Base-by-base conservation (phyloP, 2,888 invertebrate species). In the Cephus nigrinus region DNA sequence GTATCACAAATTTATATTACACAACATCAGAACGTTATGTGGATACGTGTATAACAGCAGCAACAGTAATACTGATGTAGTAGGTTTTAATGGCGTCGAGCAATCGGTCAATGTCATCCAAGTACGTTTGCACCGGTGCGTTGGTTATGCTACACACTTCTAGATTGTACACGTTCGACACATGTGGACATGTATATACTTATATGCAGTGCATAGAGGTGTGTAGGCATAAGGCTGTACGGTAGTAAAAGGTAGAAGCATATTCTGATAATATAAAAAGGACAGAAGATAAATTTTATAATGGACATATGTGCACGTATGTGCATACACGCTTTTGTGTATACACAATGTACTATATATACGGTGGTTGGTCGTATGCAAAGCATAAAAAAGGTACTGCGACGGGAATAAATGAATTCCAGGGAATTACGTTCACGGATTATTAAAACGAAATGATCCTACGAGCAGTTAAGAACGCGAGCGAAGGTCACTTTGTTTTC, bases 71-170 rank as follows among this genome's bases (percentile, higher is more conserved):
- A 55, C 55, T 55, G 23, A 55, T 23, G 55, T 23, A 23, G 55
- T 55, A 15, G 23, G 55, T 55, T 23, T 55, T 55, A 55, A 55
- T 23, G 23, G 9, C 55, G 55, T 23, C 55, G 55, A 55, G 55
- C 23, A 33, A 30, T 32, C 71, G 71, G 71, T 71, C 71, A 71
- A 71, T 71, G 71, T 71, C 71, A 71, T 31, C n/a, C 12, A 31
- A 33, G 71, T 32, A 71, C 71, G 31, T 71, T 71, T 71, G 71
- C 71, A 71, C 71, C 55, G 55, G 55, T 55, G 23, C 23, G 23
- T 55, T 23, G 9, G 23, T 55, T 23, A 55, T 23, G 15, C 23
- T 23, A 55, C 55, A 55, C 9, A 55, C 55, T 55, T 23, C 23
- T 23, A 55, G 55, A 23, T 55, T 55, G 55, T 23, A 55, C 23